phyloP scores from a whole-genome alignment of 2,888 invertebrate species.

The Lithophane leautieri region DNA sequence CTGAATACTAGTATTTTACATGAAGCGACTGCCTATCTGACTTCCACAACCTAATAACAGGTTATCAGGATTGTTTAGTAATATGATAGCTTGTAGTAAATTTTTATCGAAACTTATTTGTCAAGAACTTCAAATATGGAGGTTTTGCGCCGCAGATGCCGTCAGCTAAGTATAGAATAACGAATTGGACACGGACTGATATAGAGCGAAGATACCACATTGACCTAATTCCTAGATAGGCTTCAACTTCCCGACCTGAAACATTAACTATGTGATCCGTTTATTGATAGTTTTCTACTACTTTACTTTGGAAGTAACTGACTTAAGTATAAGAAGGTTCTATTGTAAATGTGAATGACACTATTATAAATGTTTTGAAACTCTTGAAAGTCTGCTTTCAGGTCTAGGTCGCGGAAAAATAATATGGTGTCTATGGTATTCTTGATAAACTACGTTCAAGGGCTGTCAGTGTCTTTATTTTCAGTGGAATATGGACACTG shows the following conservation, averaged over 20 bases:
- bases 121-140: slow-evolving; percentile 3
- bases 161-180: slow-evolving; percentile 18
- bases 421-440: not conserved
- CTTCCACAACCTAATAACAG: not conserved
- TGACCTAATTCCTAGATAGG: slow-evolving; percentile 48
- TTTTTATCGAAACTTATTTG: not conserved
- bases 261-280: slow-evolving; percentile 23
- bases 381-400: not conserved
- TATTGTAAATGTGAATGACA: not conserved
- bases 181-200: slow-evolving; percentile 40
- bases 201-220: slow-evolving; percentile 40
- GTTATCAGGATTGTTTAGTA: not conserved
- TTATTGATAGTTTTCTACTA: slow-evolving; percentile 5
- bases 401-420: not conserved
- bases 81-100: not conserved
- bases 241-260: slow-evolving; percentile 31
- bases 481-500: no score
- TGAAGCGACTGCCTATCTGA: not conserved
- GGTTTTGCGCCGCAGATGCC: not conserved
- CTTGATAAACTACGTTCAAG: no score
- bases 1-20: not conserved
- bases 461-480: no score
- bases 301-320: not conserved
- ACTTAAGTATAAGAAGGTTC: not conserved
- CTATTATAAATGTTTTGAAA: not conserved